Conservation (phyloP, 2,113 vertebrate species). For the Engraulis encrasicolus region DNA sequence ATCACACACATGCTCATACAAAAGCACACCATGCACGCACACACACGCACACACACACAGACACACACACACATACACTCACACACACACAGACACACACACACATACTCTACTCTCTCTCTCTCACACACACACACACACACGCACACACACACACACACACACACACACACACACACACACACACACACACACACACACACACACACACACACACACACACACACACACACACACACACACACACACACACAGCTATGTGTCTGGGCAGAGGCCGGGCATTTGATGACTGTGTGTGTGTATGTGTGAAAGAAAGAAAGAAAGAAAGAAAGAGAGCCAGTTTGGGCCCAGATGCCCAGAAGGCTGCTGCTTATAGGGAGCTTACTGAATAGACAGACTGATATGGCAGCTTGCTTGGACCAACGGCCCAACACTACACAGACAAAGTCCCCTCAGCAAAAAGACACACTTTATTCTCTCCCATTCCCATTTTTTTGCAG, state of each 20-base stretch:
- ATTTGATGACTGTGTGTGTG: neutral
- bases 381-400: constrained; percentile 1
- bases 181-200: no score
- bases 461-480: constrained; percentile 51
- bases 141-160: neutral
- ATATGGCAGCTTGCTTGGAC: neutral
- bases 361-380: neutral
- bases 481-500: neutral
- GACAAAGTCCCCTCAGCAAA: constrained; percentile 43
- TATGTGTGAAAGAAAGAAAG: no score
- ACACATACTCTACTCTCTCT: no score
- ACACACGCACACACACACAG: no score
- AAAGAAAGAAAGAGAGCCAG: neutral
- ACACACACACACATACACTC: no score
- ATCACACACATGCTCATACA: no score
- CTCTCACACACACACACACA: no score
- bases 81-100: no score
- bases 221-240: no score
- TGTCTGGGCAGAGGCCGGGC: neutral
- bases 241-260: neutral
- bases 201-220: no score
- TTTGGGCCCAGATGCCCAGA: neutral
- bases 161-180: neutral
- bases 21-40: no score
- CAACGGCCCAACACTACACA: constrained; percentile 3